Base-by-base conservation (phyloP, 2,888 invertebrate genomes). In the Auanema freiburgensis region DNA sequence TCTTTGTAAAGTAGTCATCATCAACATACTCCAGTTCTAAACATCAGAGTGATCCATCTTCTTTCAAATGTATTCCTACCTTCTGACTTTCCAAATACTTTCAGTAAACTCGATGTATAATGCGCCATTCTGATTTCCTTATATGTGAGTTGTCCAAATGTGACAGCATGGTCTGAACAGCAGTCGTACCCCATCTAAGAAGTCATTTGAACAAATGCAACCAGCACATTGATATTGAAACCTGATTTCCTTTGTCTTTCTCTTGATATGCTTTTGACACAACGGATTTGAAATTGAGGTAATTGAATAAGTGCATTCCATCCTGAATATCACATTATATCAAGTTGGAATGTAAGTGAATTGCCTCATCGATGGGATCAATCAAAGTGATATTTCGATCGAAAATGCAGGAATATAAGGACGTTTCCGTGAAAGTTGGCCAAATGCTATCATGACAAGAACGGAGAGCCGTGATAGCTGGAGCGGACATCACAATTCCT, bases 121-220 rank as follows among this genome's bases (percentile, higher is more conserved):
- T 64, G 51, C 11, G 59, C 59, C 58, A 64, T 54, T n/a, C 54
- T 25, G 11, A 59, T 21, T 41, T 64, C 59, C 24, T 64, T 64
- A 42, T 41, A 40, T 10, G 44, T 54, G 10, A 44, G 51, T 18
- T 58, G 59, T n/a, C 64, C 64, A 18, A 64, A 64, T 14, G 64
- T 44, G 23, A 64, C n/a, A 3, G 64, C 58, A 40, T 64, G 64
- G 43, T 64, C 64, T 10, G 59, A 59, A 12, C 64, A 64, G 14
- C 64, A 64, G 16, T n/a, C 23, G 16, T n/a, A 18, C 23, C n/a
- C 24, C 24, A 24, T n/a, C 24, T 52, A 46, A 53, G 60, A 44
- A 53, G 24, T 25, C n/a, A n/a, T n/a, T n/a, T n/a, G n/a, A n/a
- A n/a, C n/a, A n/a, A n/a, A n/a, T 53, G 18, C n/a, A 16, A 23